Evolutionary conservation across 2,113 vertebrate genomes (phyloP).

Genomic region (Scophthalmus maximus): DNA sequence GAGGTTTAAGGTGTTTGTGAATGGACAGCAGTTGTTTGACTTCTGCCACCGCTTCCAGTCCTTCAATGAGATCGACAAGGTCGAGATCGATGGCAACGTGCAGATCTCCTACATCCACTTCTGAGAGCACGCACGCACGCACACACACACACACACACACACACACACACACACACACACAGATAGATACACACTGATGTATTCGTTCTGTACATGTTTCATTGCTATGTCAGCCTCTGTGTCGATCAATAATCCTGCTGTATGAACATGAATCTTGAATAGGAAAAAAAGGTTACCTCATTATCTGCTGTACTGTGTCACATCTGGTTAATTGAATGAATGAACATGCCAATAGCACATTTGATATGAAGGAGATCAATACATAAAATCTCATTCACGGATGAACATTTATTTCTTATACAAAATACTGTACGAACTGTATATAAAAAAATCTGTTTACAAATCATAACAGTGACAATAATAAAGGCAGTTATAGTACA

Average conservation of each 20-base stretch:
- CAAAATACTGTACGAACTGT: constrained; percentile 71
- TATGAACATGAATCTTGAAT: background rate
- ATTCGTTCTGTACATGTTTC: too few species aligned
- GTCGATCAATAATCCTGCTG: background rate
- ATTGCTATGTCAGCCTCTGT: background rate
- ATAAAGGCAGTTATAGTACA: constrained; percentile 58
- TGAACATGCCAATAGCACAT: background rate
- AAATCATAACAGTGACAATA: constrained; percentile 56
- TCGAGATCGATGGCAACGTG: constrained; percentile 85
- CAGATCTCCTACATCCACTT: constrained; percentile 87
- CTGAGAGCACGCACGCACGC: constrained; percentile 60
- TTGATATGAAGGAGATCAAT: background rate
- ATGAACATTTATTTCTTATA: constrained; percentile 78
- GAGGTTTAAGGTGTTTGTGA: constrained; percentile 85
- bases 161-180: too few species aligned
- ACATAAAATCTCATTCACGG: constrained; percentile 7
- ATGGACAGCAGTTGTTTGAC: constrained; percentile 86
- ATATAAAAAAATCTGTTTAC: constrained; percentile 65
- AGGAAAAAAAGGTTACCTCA: constrained; percentile 7
- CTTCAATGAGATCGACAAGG: constrained; percentile 78
- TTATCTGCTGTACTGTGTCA: background rate
- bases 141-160: too few species aligned
- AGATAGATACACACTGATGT: too few species aligned
- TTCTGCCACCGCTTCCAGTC: constrained; percentile 77
- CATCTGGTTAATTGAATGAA: constrained; percentile 6